Percentiles rank a stretch among this genome's conserved stretches.
Evolutionary conservation across 2,888 invertebrate species (phyloP).

Genomic region (Cheiracanthium punctorium): DNA sequence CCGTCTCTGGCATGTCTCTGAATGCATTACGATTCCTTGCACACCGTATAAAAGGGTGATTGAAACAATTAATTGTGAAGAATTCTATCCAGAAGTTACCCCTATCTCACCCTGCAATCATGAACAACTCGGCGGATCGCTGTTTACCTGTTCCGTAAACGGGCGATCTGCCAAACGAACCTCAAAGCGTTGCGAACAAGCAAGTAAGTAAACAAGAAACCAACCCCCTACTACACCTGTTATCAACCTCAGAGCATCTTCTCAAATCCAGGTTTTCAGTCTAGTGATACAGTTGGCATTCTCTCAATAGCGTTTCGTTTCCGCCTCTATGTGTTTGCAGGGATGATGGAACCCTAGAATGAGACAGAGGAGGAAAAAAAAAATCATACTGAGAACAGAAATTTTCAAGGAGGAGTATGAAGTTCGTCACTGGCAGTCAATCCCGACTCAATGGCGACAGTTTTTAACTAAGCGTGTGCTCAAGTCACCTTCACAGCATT

Average conservation of each 20-base stretch:
- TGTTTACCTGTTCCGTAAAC: background rate
- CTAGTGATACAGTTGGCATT: constrained; percentile 56
- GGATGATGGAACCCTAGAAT: background rate
- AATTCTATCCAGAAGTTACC: background rate
- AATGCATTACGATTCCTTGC: no score
- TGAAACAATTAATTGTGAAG: background rate
- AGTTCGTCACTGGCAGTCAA: constrained; percentile 26
- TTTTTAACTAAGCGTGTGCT: background rate
- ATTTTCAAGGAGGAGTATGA: constrained; percentile 10
- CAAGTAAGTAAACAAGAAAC: background rate
- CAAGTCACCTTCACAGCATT: constrained; percentile 10
- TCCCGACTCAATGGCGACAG: constrained; percentile 34
- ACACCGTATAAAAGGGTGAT: no score
- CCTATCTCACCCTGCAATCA: background rate
- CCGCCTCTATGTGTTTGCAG: constrained; percentile 8
- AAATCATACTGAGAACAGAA: background rate
- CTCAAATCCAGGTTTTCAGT: constrained; percentile 27
- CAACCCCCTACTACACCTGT: constrained; percentile 12
- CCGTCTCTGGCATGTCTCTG: no score
- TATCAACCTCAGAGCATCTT: constrained; percentile 40
- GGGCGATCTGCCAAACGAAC: background rate
- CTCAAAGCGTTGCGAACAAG: background rate
- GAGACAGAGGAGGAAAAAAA: no score
- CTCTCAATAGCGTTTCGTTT: constrained; percentile 9
- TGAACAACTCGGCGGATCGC: background rate